A percentile compares a stretch with the other conserved stretches of the same genome.
phyloP scores from a whole-genome alignment of 2,113 vertebrate genomes.

The Odocoileus virginianus region DNA sequence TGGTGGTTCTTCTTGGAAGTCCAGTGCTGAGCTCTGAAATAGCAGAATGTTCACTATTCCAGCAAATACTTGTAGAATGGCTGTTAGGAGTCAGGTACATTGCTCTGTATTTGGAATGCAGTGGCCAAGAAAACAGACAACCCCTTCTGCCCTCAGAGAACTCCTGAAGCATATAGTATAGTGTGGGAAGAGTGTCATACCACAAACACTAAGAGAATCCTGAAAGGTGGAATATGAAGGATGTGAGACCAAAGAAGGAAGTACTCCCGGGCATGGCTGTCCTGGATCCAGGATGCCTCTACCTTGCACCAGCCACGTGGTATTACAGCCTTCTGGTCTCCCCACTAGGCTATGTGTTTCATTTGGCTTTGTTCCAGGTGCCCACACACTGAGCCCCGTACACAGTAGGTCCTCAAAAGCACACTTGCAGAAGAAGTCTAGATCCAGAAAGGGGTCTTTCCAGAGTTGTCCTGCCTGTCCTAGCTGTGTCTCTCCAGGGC shows the following conservation, averaged over 20 bases:
- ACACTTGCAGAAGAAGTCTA: not conserved
- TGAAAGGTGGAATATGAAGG: not conserved
- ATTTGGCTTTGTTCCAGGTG: not conserved
- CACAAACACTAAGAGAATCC: not conserved
- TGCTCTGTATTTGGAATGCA: not conserved
- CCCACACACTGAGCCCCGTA: not conserved
- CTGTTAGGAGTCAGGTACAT: not conserved
- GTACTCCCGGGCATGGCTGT: not conserved
- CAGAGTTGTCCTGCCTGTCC: not conserved
- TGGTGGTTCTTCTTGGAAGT: not conserved
- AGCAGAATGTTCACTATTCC: not conserved
- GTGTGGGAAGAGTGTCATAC: not conserved
- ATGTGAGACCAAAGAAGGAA: not conserved
- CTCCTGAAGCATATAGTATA: not conserved
- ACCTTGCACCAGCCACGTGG: too few species aligned
- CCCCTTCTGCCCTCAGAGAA: not conserved
- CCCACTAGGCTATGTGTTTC: not conserved
- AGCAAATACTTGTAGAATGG: too few species aligned
- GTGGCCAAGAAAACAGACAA: not conserved
- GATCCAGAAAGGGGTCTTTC: not conserved
- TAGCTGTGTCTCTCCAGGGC: not conserved
- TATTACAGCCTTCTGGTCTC: not conserved
- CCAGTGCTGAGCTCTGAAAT: not conserved
- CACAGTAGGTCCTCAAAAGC: not conserved
- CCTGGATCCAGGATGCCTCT: too few species aligned